phyloP scores from a whole-genome alignment of 2,113 vertebrate species.

The Atlantisia rogersi region DNA sequence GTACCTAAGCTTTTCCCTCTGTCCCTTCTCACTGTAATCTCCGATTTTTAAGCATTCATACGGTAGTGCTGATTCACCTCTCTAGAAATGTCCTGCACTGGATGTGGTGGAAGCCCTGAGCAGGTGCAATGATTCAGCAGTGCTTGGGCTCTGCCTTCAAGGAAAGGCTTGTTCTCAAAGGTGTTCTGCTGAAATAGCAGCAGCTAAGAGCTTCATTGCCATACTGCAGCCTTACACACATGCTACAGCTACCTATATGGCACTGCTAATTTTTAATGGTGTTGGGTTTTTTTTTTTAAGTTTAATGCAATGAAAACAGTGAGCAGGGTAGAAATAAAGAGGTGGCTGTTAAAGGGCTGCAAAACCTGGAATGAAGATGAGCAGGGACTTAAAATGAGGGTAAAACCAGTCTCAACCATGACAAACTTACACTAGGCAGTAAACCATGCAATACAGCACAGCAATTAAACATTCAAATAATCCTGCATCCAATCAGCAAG shows the following conservation, averaged over 20 bases:
- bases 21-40: neutral
- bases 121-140: neutral
- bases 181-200: neutral
- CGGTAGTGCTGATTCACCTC: neutral
- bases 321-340: neutral
- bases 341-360: neutral
- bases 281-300: neutral
- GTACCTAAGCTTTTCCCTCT: neutral
- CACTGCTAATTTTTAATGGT: no score
- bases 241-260: neutral
- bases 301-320: neutral
- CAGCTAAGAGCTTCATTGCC: neutral
- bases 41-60: neutral
- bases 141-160: neutral
- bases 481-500: neutral
- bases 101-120: neutral
- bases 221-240: neutral
- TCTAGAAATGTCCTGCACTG: neutral
- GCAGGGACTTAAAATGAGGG: neutral
- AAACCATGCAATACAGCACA: neutral
- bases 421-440: neutral
- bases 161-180: neutral
- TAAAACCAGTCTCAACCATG: no score
- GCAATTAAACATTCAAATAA: neutral
- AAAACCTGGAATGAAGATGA: neutral